Percentiles rank a stretch among this genome's conserved stretches.
These are phyloP conservation scores for Calcarius lapponicus DNA, from an alignment of 2,797 vertebrate species.

Conservation along the genomic window DNA sequence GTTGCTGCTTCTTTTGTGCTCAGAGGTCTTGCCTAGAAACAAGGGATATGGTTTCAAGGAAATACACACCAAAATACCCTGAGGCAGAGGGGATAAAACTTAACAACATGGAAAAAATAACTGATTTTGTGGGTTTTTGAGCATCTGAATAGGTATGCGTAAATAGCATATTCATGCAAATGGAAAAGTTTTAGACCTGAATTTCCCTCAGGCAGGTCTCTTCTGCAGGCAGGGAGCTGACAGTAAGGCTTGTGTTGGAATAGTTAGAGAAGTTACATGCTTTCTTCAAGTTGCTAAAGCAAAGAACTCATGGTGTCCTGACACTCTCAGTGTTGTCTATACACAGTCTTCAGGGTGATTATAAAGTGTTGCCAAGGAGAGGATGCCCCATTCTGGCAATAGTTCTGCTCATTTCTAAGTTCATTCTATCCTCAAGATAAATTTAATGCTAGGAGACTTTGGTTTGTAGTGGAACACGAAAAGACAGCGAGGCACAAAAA, in stretches of 20 bases:
- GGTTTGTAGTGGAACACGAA: not conserved
- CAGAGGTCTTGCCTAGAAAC: not conserved
- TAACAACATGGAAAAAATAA: not conserved
- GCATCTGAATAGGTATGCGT: not conserved
- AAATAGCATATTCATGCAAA: not conserved
- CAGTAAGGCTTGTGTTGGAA: not conserved
- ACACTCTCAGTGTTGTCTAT: not conserved
- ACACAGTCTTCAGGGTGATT: not conserved
- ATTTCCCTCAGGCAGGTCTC: not conserved
- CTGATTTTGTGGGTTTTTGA: not conserved
- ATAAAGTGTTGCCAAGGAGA: not conserved
- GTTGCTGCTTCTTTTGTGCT: not conserved
- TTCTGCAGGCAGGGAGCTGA: not conserved
- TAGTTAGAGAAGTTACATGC: not conserved
- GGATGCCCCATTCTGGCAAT: not conserved
- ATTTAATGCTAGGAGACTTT: not conserved
- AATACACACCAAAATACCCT: not conserved
- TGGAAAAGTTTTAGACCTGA: not conserved
- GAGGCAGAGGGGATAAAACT: not conserved
- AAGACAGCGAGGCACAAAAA: not conserved
- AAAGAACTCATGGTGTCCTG: not conserved
- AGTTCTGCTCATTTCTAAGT: not conserved
- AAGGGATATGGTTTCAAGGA: not conserved
- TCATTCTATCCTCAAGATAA: not conserved
- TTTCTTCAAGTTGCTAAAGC: not conserved